Conservation (phyloP, 1,140 invertebrate species). For the Microplitis demolitor region DNA sequence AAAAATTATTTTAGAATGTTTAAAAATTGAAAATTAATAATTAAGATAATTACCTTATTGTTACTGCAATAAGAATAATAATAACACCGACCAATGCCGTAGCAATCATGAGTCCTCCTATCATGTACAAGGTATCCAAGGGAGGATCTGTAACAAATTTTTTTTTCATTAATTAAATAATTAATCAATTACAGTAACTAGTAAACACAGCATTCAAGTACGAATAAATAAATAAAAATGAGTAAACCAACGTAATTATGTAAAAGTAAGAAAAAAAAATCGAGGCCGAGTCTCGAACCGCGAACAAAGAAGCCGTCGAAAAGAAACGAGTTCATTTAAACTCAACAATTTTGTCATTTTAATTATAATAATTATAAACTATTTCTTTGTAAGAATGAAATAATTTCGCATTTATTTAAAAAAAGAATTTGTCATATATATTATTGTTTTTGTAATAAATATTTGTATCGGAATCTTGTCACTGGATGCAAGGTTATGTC, state of each 20-base stretch:
- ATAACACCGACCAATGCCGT: slow-evolving; percentile 78
- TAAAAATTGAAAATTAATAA: not conserved
- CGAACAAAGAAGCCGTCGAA: too few relatives aligned
- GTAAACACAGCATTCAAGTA: too few relatives aligned
- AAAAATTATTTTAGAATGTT: not conserved
- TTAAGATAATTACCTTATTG: slow-evolving; percentile 71
- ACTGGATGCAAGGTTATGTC: slow-evolving; percentile 15
- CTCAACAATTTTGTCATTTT: not conserved
- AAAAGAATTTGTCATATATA: too few relatives aligned
- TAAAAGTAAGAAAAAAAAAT: not conserved
- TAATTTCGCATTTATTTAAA: not conserved
- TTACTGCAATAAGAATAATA: slow-evolving; percentile 76
- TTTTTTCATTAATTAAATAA: not conserved
- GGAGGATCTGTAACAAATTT: slow-evolving; percentile 69
- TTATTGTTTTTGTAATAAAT: not conserved
- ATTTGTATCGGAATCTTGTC: not conserved
- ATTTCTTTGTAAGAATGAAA: not conserved
- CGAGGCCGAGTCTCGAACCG: not conserved
- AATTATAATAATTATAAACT: not conserved
- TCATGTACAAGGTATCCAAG: slow-evolving; percentile 77
- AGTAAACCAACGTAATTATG: slow-evolving; percentile 6
- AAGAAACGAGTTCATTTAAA: too few relatives aligned
- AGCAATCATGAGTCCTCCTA: slow-evolving; percentile 77
- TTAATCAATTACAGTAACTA: not conserved
- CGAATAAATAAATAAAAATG: slow-evolving; percentile 42